phyloP scores from a whole-genome alignment of 2,888 invertebrate species.

The Hydraecia micacea region DNA sequence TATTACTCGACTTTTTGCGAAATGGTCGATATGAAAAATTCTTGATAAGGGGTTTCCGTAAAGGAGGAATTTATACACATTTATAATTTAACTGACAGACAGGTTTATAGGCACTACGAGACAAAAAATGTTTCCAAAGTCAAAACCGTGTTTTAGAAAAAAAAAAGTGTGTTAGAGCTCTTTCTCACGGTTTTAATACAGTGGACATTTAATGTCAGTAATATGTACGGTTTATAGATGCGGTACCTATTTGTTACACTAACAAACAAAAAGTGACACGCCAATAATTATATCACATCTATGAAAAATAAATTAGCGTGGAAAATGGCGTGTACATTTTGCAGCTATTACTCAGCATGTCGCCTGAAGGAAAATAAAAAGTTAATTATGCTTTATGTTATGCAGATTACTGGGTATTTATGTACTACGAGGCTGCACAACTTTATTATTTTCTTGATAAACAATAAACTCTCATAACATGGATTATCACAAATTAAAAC shows the following conservation, averaged over 20 bases:
- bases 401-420: constrained; percentile 58
- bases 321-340: constrained; percentile 23
- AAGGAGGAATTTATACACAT: neutral
- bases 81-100: neutral
- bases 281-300: constrained; percentile 35
- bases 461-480: constrained; percentile 31
- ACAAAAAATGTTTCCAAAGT: neutral
- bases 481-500: constrained; percentile 32
- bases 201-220: constrained; percentile 43
- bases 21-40: neutral
- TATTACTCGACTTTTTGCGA: neutral
- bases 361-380: constrained; percentile 42
- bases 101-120: neutral
- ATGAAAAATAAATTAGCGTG: constrained; percentile 6
- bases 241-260: constrained; percentile 19
- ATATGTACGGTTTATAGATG: constrained; percentile 32
- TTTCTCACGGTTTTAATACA: constrained; percentile 59
- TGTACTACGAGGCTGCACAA: constrained; percentile 34
- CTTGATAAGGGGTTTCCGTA: neutral
- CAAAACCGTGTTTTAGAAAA: neutral
- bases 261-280: constrained; percentile 1
- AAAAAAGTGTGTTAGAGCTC: constrained; percentile 8
- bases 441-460: constrained; percentile 43
- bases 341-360: constrained; percentile 23
- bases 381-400: constrained; percentile 47